Conservation (phyloP, 2,113 vertebrate species). For the Lepus europaeus region DNA sequence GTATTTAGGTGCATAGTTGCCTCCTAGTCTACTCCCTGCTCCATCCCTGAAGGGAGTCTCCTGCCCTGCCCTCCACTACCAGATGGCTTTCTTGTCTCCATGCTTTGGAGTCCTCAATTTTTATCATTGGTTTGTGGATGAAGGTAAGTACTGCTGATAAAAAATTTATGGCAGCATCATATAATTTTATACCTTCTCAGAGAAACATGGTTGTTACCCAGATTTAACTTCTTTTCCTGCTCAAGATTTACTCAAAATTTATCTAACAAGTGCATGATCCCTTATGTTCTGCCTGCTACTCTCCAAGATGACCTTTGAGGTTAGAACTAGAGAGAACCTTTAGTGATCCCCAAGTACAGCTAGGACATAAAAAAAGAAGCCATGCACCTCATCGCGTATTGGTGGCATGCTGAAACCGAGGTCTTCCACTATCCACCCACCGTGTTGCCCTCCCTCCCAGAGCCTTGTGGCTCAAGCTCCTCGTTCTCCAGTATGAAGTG, state of each 20-base stretch:
- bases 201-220: not conserved
- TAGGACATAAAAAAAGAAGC: not conserved
- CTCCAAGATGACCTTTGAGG: not conserved
- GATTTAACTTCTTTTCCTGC: constrained; percentile 51
- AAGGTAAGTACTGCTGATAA: constrained; percentile 59
- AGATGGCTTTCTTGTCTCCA: not conserved
- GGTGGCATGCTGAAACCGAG: not conserved
- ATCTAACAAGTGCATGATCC: not conserved
- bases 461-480: not conserved
- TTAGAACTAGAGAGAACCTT: not conserved
- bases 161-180: constrained; percentile 29
- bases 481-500: not conserved
- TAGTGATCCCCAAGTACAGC: not conserved
- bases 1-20: not conserved
- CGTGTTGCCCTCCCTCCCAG: accelerated
- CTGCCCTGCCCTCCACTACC: not conserved
- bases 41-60: accelerated
- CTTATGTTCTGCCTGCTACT: not conserved
- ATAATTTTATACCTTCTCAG: constrained; percentile 62
- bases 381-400: not conserved
- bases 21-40: accelerated
- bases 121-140: not conserved
- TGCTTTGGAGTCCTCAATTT: not conserved
- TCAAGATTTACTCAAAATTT: constrained; percentile 46
- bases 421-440: not conserved